Evolutionary conservation across 2,797 vertebrate genomes (phyloP), one percentile per base, ranked within the genome.

Genomic region (Myotis pilosus): DNA sequence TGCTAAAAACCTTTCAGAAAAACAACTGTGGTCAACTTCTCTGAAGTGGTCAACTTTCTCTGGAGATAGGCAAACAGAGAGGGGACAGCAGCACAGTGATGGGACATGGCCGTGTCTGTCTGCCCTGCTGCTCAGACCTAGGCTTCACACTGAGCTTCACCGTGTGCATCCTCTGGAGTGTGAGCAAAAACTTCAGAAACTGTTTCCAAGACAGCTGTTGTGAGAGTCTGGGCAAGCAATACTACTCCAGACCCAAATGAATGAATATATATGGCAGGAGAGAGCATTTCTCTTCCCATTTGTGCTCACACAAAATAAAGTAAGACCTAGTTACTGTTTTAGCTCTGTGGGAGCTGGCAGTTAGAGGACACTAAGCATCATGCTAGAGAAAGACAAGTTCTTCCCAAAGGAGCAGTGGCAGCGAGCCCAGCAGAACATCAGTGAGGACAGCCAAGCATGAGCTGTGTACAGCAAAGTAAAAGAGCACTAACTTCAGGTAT

Each of bases 401-500:
- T n/a, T 75, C 8, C 16, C 53, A 28, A 36, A n/a, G 2, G 6
- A 1, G 0, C 38, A 28, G 3, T 44, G 55, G 15, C 8, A 81
- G 41, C 10, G 69, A 16, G 6, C 8, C 25, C 13, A 41, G 16
- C 10, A 36, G 4, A 62, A 23, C 23, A 30, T 44, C 23, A 16
- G 47, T 30, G 75, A 64, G 55, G 30, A 86, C 49, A 85, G 22
- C 41, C 53, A 44, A 64, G 19, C 33, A 19, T 44, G 28, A 74
- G 44, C 8, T 28, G 2, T 25, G 66, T 3, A 3, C 55, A 57
- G 38, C 41, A 28, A 47, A 41, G 17, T 17, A 30, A 62, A 62
- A 25, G 7, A 71, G 6, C 20, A 19, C 0, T 30, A 28, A 17
- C 0, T 17, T 82, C 4, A 12, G n/a, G 11, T 6, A 30, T 9